phyloP scores from a whole-genome alignment of 2,797 vertebrate genomes.

The Megalops cyprinoides region DNA sequence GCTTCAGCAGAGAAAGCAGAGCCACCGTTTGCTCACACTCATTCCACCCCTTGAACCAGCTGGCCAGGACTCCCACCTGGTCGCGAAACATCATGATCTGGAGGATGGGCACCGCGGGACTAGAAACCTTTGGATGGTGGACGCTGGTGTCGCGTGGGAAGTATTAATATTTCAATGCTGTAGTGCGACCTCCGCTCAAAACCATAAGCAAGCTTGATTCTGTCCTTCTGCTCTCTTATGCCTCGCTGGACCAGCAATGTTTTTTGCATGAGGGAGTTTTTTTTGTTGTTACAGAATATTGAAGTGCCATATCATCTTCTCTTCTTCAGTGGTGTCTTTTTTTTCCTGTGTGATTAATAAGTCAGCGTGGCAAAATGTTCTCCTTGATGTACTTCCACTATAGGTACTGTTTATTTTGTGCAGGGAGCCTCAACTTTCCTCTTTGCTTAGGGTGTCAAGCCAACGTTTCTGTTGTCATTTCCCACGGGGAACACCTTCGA shows the following conservation, averaged over 20 bases:
- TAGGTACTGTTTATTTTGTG: constrained; percentile 4
- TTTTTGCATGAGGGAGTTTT: constrained; percentile 31
- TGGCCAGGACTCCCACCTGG: constrained; percentile 94
- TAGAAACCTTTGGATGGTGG: background rate
- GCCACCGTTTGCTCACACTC: constrained; percentile 99
- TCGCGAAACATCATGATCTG: constrained; percentile 98
- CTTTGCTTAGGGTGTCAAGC: constrained; percentile 61
- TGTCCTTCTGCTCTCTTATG: constrained; percentile 11
- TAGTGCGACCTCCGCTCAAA: background rate
- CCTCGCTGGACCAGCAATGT: constrained; percentile 14
- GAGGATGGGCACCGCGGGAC: constrained; percentile 33
- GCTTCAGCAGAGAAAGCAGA: constrained; percentile 90
- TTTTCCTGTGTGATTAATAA: constrained; percentile 31
- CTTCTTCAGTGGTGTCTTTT: constrained; percentile 39
- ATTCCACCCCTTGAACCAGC: constrained; percentile 99
- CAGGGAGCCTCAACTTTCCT: constrained; percentile 61
- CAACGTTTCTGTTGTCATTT: constrained; percentile 66
- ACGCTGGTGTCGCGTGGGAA: background rate
- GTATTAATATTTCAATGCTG: too few relatives aligned
- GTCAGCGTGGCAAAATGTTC: constrained; percentile 28
- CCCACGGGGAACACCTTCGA: constrained; percentile 66
- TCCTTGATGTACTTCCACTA: constrained; percentile 26
- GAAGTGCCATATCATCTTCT: constrained; percentile 51
- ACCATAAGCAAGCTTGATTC: background rate
- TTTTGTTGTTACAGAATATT: constrained; percentile 42